Percentiles rank a stretch among this genome's conserved stretches.
Conservation (phyloP, 2,888 invertebrate genomes). For the Mythimna lalbum region DNA sequence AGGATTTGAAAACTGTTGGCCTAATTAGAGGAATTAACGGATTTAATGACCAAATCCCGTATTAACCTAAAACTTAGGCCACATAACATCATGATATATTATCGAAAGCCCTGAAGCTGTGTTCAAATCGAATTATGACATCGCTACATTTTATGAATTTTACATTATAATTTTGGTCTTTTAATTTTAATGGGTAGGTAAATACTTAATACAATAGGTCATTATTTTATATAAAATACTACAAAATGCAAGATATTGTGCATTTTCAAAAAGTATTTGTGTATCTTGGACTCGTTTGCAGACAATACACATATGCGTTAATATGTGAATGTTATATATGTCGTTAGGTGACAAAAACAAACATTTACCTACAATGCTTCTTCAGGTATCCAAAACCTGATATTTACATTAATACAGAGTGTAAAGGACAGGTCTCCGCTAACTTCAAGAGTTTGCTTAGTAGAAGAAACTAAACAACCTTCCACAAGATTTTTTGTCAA, state of each 20-base stretch:
- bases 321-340: background rate
- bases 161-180: background rate
- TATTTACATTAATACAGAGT: too few relatives aligned
- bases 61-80: constrained; percentile 49
- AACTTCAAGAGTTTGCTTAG: too few relatives aligned
- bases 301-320: background rate
- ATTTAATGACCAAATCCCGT: constrained; percentile 25
- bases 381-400: too few relatives aligned
- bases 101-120: constrained; percentile 45
- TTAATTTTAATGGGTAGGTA: background rate
- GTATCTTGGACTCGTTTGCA: background rate
- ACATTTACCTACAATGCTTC: too few relatives aligned
- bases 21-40: constrained; percentile 45
- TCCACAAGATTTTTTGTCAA: too few relatives aligned
- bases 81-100: constrained; percentile 46
- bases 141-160: constrained; percentile 29
- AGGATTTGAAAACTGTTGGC: constrained; percentile 36
- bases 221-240: background rate
- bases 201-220: background rate
- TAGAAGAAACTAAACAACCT: too few relatives aligned
- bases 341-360: too few relatives aligned
- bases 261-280: background rate
- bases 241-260: background rate
- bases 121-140: constrained; percentile 43
- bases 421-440: too few relatives aligned